Evolutionary conservation across 2,797 vertebrate genomes (phyloP).

Genomic region (Tenualosa ilisha): DNA sequence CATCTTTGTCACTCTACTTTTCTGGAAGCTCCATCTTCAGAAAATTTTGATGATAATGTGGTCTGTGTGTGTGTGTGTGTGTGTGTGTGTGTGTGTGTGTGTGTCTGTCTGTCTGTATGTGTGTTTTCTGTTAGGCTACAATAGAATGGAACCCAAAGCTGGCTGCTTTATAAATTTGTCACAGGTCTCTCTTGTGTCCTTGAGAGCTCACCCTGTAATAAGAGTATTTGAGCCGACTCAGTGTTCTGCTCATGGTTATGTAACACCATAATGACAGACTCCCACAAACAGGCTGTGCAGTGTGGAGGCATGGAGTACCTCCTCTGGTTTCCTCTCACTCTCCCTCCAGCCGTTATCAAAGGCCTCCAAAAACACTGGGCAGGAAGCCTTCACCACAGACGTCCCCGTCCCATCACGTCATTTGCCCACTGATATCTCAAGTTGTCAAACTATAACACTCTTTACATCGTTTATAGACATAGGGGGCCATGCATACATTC

Average conservation of each 20-base stretch:
- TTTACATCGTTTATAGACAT: background rate
- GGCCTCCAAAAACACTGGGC: background rate
- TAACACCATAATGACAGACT: constrained; percentile 32
- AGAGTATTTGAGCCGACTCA: background rate
- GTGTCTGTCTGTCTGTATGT: background rate
- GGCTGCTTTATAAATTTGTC: constrained; percentile 47
- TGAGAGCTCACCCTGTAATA: constrained; percentile 20
- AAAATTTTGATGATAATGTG: background rate
- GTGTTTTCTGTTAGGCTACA: background rate
- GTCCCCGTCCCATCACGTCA: background rate
- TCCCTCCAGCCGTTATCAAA: background rate
- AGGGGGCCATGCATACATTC: background rate
- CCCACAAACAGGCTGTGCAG: constrained; percentile 29
- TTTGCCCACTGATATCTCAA: background rate
- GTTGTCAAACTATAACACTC: background rate
- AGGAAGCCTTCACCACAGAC: constrained; percentile 1
- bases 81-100: background rate
- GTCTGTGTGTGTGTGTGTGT: background rate
- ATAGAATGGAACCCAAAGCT: constrained; percentile 20
- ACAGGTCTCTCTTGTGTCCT: constrained; percentile 27
- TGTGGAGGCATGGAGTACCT: background rate
- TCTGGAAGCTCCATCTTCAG: constrained; percentile 19
- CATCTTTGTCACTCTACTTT: constrained; percentile 33
- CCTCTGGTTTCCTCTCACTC: background rate
- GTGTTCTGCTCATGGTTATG: constrained; percentile 10